These are phyloP conservation scores for Trypoxylon attenuatum DNA, from an alignment of 2,888 invertebrate species.

Conservation along the genomic window DNA sequence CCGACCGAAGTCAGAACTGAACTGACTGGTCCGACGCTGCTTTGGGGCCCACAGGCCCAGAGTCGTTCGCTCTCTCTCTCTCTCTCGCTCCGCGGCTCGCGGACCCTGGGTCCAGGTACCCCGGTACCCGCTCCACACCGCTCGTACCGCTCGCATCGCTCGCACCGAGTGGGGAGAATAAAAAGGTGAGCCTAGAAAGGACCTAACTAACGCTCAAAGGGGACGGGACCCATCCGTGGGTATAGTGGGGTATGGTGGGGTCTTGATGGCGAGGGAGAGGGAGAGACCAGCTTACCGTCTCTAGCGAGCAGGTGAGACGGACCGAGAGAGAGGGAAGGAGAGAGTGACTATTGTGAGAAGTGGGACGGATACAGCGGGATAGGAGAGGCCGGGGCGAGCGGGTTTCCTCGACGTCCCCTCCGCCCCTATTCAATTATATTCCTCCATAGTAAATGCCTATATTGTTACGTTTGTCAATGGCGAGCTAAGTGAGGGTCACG, in stretches of 20 bases:
- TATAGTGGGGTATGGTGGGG: constrained; percentile 51
- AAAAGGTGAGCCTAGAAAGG: constrained; percentile 73
- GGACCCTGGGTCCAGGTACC: constrained; percentile 68
- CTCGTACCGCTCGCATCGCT: constrained; percentile 24
- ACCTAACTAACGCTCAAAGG: constrained; percentile 68
- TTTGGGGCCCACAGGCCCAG: constrained; percentile 68
- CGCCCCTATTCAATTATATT: constrained; percentile 73
- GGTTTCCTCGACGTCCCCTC: constrained; percentile 52
- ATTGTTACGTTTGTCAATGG: constrained; percentile 74
- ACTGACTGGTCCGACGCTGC: constrained; percentile 68
- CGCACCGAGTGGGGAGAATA: constrained; percentile 62
- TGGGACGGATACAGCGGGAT: constrained; percentile 5
- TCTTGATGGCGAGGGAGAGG: constrained; percentile 18
- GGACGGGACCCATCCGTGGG: constrained; percentile 63
- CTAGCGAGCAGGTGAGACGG: constrained; percentile 27
- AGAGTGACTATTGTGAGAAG: constrained; percentile 4
- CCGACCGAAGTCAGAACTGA: constrained; percentile 72
- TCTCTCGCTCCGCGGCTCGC: too few species aligned
- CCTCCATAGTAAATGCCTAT: constrained; percentile 73
- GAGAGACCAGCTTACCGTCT: too few species aligned
- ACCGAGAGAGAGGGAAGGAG: constrained; percentile 28
- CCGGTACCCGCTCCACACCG: constrained; percentile 31
- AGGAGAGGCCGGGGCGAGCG: constrained; percentile 27
- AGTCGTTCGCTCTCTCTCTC: too few species aligned
- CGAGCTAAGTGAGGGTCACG: constrained; percentile 72